These are phyloP conservation scores for Augochlorella aurata DNA, from an alignment of 2,888 invertebrate species.

Conservation along the genomic window DNA sequence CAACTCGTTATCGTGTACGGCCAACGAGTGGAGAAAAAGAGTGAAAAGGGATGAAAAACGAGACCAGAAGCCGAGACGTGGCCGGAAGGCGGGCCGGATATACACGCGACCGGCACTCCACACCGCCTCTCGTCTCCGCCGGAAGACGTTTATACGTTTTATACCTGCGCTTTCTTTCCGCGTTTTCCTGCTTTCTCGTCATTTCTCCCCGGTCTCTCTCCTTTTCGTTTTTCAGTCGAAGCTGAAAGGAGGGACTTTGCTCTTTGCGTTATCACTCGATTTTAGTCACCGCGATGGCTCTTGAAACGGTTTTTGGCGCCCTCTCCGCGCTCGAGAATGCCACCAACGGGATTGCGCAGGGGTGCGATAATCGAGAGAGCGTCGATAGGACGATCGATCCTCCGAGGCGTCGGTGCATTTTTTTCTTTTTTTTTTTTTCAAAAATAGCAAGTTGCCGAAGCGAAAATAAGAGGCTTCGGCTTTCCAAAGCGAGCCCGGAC, in stretches of 20 bases:
- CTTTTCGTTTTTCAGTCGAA: background rate
- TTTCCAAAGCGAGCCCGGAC: no score
- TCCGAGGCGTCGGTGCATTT: no score
- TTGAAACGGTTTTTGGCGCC: background rate
- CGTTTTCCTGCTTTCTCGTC: background rate
- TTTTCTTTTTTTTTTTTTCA: no score
- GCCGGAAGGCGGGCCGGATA: conserved; percentile 6
- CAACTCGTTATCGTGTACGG: conserved; percentile 33
- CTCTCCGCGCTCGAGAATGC: background rate
- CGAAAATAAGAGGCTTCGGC: no score
- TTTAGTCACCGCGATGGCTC: conserved; percentile 1
- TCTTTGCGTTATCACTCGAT: conserved; percentile 3
- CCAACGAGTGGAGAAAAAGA: background rate
- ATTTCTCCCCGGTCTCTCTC: background rate
- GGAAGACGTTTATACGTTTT: conserved; percentile 18
- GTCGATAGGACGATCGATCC: no score
- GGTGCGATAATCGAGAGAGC: background rate
- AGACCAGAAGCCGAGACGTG: background rate
- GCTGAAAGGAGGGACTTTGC: background rate
- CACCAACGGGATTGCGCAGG: background rate
- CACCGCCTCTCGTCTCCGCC: background rate
- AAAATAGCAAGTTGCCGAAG: no score
- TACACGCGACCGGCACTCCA: background rate
- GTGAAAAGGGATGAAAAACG: background rate
- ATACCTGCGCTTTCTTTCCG: background rate